These are phyloP conservation scores for Pheosia gnoma DNA, from an alignment of 2,888 invertebrate species.

Conservation along the genomic window DNA sequence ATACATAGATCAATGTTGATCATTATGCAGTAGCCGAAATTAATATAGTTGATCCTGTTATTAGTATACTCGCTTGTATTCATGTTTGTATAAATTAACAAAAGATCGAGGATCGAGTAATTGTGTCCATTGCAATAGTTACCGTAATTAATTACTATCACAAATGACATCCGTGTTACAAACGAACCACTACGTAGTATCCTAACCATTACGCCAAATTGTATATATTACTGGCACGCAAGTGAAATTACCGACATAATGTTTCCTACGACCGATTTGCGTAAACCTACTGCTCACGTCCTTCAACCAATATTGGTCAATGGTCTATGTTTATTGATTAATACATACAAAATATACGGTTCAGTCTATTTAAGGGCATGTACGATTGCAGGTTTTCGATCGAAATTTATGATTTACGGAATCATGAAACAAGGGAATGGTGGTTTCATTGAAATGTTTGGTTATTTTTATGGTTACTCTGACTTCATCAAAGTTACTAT, in stretches of 20 bases:
- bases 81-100: too few species aligned
- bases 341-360: slow-evolving; percentile 24
- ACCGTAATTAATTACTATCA: not conserved
- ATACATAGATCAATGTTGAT: too few species aligned
- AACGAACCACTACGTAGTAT: slow-evolving; percentile 1
- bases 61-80: too few species aligned
- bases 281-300: slow-evolving; percentile 48
- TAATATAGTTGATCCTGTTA: too few species aligned
- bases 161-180: too few species aligned
- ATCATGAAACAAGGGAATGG: not conserved
- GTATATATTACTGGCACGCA: slow-evolving; percentile 44
- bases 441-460: not conserved
- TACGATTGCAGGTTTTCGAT: slow-evolving; percentile 4
- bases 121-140: not conserved
- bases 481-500: too few species aligned
- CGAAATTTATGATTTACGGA: not conserved
- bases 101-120: too few species aligned
- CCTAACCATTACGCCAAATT: slow-evolving; percentile 22
- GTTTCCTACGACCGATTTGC: slow-evolving; percentile 55
- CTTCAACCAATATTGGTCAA: slow-evolving; percentile 49
- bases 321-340: slow-evolving; percentile 28
- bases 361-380: slow-evolving; percentile 22
- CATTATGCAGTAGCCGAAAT: too few species aligned
- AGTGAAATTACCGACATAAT: slow-evolving; percentile 42
- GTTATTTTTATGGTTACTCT: too few species aligned